Conservation (phyloP, 2,113 vertebrate species). For the Anhinga anhinga region DNA sequence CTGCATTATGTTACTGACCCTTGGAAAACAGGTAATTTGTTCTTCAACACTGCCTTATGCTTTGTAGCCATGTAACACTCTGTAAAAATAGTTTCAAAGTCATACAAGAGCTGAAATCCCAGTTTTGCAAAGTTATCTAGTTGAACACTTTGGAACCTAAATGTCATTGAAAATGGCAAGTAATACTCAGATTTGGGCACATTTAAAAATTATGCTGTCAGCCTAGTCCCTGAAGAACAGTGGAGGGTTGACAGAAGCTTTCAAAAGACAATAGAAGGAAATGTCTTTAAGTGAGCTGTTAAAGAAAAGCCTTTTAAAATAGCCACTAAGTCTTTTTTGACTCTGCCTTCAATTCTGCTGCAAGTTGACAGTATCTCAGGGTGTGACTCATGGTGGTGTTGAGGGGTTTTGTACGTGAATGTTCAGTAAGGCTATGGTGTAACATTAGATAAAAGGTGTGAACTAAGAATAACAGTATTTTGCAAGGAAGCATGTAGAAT, state of each 20-base stretch:
- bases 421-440: not conserved
- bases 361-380: not conserved
- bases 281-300: not conserved
- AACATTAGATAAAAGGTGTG: not conserved
- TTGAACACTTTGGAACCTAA: not conserved
- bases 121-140: not conserved
- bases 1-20: not conserved
- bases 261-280: conserved; percentile 47
- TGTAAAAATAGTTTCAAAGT: not conserved
- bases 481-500: not conserved
- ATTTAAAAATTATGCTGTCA: not conserved
- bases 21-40: not conserved
- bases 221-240: not conserved
- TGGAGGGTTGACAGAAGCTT: not conserved
- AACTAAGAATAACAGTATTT: not conserved
- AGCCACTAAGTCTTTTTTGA: not conserved
- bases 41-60: not conserved
- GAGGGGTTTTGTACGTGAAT: not conserved
- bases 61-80: not conserved
- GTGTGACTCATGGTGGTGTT: not conserved
- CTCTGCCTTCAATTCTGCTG: not conserved
- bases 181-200: not conserved
- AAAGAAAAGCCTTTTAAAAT: conserved; percentile 46
- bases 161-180: not conserved
- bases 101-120: not conserved